Conservation (phyloP, 2,888 invertebrate species). For the Pollenia griseotomentosa region DNA sequence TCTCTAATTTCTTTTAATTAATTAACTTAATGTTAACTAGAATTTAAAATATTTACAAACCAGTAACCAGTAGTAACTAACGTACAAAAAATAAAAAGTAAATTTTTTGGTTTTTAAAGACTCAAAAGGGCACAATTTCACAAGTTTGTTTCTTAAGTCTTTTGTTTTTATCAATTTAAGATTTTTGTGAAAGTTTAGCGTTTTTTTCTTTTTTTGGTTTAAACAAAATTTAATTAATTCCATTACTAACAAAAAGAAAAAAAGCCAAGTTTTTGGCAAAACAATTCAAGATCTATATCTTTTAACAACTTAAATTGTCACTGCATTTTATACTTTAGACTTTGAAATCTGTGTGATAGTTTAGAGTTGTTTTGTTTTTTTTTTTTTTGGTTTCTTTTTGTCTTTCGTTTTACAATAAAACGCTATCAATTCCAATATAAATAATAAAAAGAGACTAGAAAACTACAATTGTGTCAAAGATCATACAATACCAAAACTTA, state of each 20-base stretch:
- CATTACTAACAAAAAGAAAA: constrained; percentile 35
- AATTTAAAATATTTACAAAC: too few relatives aligned
- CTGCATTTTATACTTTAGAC: constrained; percentile 65
- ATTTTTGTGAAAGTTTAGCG: constrained; percentile 65
- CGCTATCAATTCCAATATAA: constrained; percentile 15
- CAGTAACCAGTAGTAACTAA: too few relatives aligned
- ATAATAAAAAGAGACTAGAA: constrained; percentile 41
- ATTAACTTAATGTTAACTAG: too few relatives aligned
- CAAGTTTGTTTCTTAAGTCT: constrained; percentile 60
- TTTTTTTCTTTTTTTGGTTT: constrained; percentile 42
- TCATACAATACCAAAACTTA: constrained; percentile 65
- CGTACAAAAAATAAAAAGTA: too few relatives aligned
- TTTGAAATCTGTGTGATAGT: constrained; percentile 72
- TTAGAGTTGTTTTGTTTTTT: constrained; percentile 39
- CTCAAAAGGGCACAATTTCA: constrained; percentile 39
- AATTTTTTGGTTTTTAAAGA: neutral
- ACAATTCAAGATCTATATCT: constrained; percentile 71
- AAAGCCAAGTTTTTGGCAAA: constrained; percentile 47
- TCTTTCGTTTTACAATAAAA: constrained; percentile 38
- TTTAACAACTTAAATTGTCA: constrained; percentile 70
- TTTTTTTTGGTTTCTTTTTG: constrained; percentile 4
- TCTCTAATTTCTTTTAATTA: too few relatives aligned
- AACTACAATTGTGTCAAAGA: constrained; percentile 73
- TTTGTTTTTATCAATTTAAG: constrained; percentile 39
- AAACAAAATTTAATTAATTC: constrained; percentile 59